Evolutionary conservation across 2,797 vertebrate genomes (phyloP).

Genomic region (Fundulus diaphanus): DNA sequence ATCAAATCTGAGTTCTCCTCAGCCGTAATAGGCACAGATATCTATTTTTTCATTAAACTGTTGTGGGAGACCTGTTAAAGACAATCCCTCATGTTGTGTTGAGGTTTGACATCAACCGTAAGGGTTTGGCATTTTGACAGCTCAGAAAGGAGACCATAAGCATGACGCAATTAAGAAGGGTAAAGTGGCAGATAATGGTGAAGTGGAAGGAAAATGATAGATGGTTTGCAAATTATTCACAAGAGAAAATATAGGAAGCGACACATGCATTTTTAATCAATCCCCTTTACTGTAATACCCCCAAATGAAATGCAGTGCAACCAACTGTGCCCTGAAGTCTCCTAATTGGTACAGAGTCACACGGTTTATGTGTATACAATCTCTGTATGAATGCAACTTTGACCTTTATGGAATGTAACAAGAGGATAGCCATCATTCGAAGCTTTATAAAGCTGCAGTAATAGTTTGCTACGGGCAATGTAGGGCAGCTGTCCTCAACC

Average conservation of each 20-base stretch:
- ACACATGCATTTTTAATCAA: background rate
- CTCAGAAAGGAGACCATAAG: background rate
- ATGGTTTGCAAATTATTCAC: background rate
- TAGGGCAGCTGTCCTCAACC: no score
- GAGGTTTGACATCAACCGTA: background rate
- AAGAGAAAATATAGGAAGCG: background rate
- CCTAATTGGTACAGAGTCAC: background rate
- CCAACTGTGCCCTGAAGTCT: background rate
- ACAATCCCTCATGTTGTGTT: background rate
- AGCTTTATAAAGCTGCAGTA: background rate
- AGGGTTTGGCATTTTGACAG: background rate
- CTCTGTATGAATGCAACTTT: background rate
- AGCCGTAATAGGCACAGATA: background rate
- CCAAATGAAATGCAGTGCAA: background rate
- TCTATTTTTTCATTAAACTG: background rate
- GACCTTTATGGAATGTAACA: background rate
- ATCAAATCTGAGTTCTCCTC: conserved; percentile 1
- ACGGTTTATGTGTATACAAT: background rate
- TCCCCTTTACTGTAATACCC: background rate
- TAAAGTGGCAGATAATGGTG: background rate
- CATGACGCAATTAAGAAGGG: background rate
- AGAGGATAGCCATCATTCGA: background rate
- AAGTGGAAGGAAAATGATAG: background rate
- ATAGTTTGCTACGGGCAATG: background rate
- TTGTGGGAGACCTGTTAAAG: background rate